These are phyloP conservation scores for Coregonus clupeaformis DNA, from an alignment of 2,113 vertebrate genomes.

Conservation along the genomic window DNA sequence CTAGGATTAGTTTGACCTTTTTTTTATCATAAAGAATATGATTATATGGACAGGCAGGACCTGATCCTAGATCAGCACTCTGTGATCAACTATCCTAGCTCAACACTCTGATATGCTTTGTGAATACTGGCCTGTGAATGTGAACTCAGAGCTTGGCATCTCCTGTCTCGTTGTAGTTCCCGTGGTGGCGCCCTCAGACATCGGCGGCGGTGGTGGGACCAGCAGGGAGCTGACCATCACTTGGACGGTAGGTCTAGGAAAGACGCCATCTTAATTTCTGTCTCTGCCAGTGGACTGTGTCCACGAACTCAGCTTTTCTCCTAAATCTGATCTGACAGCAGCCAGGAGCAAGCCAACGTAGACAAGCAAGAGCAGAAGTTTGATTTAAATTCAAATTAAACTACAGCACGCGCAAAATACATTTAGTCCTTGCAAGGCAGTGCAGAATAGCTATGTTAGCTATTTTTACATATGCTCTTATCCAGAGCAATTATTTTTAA, in stretches of 20 bases:
- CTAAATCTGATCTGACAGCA: not conserved
- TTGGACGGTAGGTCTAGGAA: conserved; percentile 84
- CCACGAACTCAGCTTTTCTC: conserved; percentile 15
- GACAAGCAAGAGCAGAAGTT: not conserved
- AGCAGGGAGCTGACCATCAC: conserved; percentile 93
- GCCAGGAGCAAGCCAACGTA: not conserved
- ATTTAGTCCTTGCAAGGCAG: not conserved
- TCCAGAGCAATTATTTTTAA: too few species aligned
- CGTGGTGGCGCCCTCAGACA: conserved; percentile 92
- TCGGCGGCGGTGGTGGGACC: conserved; percentile 88
- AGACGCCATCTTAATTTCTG: not conserved
- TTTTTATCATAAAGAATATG: too few species aligned
- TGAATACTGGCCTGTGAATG: conserved; percentile 42
- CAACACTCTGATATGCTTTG: not conserved
- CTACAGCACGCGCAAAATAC: not conserved
- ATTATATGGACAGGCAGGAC: too few species aligned
- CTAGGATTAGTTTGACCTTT: too few species aligned
- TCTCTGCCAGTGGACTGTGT: conserved; percentile 4
- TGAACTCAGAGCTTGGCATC: conserved; percentile 46
- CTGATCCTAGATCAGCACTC: too few species aligned
- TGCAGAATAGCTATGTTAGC: not conserved
- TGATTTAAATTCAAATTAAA: not conserved
- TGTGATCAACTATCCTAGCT: too few species aligned
- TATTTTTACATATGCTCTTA: too few species aligned
- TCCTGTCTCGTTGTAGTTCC: conserved; percentile 81